Evolutionary conservation across 2,113 vertebrate genomes (phyloP).

Genomic region (Oreochromis spilurus): DNA sequence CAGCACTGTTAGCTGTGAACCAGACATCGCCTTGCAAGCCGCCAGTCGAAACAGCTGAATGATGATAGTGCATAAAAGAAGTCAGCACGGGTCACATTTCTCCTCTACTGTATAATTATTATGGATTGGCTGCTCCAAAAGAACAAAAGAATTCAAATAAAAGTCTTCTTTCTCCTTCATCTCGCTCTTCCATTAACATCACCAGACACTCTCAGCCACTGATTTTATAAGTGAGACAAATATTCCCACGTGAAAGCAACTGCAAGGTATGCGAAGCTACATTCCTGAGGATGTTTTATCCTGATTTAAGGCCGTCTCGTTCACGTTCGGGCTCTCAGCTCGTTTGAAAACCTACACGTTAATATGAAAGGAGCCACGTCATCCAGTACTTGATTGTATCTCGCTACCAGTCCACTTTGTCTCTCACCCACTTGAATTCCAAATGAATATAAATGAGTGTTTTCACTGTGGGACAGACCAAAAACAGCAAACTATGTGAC

Average conservation of each 20-base stretch:
- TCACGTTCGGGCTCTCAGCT: not conserved
- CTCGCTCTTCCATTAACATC: conserved; percentile 41
- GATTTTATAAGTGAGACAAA: conserved; percentile 59
- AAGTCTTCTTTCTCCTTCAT: conserved; percentile 19
- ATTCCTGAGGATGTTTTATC: conserved; percentile 48
- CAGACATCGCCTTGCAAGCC: not conserved
- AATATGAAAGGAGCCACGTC: conserved; percentile 7
- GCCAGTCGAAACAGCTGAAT: conserved; percentile 30
- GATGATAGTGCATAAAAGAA: conserved; percentile 20
- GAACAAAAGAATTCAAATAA: conserved; percentile 43
- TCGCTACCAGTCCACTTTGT: conserved; percentile 31
- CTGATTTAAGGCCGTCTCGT: conserved; percentile 32
- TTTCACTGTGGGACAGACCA: conserved; percentile 67
- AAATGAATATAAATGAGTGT: conserved; percentile 75
- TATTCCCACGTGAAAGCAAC: conserved; percentile 54
- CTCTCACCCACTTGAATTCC: conserved; percentile 57
- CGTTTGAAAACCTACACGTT: conserved; percentile 5
- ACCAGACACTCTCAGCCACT: conserved; percentile 34
- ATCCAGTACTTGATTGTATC: conserved; percentile 56
- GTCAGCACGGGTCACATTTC: not conserved
- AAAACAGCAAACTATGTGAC: conserved; percentile 72
- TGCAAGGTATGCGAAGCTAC: conserved; percentile 46
- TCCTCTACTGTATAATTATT: not conserved
- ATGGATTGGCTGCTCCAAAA: not conserved
- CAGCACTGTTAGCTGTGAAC: conserved; percentile 16